phyloP scores from a whole-genome alignment of 2,113 vertebrate species.

The Zosterops hypoxanthus region DNA sequence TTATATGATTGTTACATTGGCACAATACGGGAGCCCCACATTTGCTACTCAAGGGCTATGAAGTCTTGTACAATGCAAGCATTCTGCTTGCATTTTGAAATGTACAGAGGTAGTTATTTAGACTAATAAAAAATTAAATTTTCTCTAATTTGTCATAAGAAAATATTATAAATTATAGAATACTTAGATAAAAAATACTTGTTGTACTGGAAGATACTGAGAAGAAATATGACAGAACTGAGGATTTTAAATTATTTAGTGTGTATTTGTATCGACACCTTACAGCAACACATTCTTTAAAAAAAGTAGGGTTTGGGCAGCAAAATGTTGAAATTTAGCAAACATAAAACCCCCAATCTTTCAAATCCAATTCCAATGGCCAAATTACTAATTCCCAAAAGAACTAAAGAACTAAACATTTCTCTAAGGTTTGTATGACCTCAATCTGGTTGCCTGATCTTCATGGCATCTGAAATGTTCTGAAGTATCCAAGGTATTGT shows the following conservation, averaged over 20 bases:
- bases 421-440: not conserved
- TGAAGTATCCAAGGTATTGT: not conserved
- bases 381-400: not conserved
- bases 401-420: not conserved
- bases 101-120: not conserved
- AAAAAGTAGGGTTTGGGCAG: not conserved
- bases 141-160: not conserved
- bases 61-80: not conserved
- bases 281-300: not conserved
- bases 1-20: not conserved
- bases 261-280: not conserved
- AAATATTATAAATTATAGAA: not conserved
- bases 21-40: not conserved
- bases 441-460: not conserved
- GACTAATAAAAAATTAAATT: not conserved
- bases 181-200: not conserved
- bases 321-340: not conserved
- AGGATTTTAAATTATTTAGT: not conserved
- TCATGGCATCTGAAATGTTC: not conserved
- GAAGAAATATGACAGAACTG: not conserved
- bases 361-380: not conserved
- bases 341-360: not conserved
- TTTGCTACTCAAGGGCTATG: not conserved
- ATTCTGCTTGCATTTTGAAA: not conserved
- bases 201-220: not conserved